Evolutionary conservation across 1,140 invertebrate species (phyloP), one percentile per base, ranked within the genome.

Genomic region (Bombus affinis): DNA sequence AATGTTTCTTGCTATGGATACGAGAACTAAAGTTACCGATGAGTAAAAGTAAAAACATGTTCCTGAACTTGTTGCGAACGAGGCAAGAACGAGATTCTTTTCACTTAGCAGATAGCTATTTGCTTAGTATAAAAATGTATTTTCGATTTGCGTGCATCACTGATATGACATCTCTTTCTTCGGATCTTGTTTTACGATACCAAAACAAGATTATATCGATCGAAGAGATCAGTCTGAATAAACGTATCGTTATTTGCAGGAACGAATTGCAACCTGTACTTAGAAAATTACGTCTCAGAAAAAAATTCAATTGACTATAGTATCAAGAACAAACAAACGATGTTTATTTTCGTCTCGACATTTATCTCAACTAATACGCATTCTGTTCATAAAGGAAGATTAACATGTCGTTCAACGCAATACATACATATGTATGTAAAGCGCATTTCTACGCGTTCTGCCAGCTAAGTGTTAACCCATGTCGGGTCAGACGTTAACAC

Each of bases 61-160:
- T 32, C 9, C 42, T 28, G 53, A 86, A 44, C 39, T 18, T 76
- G 35, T 88, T 85, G 53, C 83, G 44, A 57, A 3, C 62, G 13
- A 25, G 35, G 9, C 25, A 53, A 15, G 44, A 59, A 47, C 44
- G 39, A 73, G 37, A 71, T 59, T 28, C 32, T 32, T 66, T 68
- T 82, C 66, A 81, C 66, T 86, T 62, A 66, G 39, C 75, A 44
- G 39, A 62, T 59, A 72, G 44, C 65, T 72, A 82, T 82, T 87
- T 77, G 81, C 42, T 86, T 76, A 22, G 18, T 53, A 47, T 8
- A 18, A 57, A 73, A 32, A 74, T 65, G 39, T n/a, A 70, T 44
- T 12, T 18, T 22, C 13, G 35, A 28, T 22, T 37, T 70, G 65
- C 66, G 44, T 39, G 78, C 25, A 47, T 39, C 28, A 53, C 44